A percentile compares a stretch with the other conserved stretches of the same genome.
These are phyloP conservation scores for Pteronotus mesoamericanus DNA, from an alignment of 2,797 vertebrate genomes.

Conservation along the genomic window DNA sequence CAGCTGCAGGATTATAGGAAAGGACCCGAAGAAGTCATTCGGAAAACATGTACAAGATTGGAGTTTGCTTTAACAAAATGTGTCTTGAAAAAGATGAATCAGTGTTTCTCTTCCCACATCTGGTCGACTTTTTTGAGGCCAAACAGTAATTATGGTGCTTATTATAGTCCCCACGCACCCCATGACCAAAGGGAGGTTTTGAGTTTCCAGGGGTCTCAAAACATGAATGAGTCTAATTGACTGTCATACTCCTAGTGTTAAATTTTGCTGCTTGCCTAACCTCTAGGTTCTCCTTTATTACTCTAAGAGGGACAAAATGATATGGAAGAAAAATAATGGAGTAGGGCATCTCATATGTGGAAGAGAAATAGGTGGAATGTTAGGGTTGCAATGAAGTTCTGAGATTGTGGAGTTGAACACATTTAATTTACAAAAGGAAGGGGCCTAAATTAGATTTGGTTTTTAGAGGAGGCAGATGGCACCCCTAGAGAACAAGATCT, in stretches of 20 bases:
- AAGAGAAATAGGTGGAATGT: not conserved
- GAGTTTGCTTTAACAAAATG: not conserved
- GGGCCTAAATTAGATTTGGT: not conserved
- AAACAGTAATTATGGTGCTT: slow-evolving; percentile 65
- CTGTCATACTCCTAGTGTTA: not conserved
- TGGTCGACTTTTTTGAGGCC: slow-evolving; percentile 46
- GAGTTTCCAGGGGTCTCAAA: slow-evolving; percentile 37
- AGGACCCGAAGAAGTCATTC: not conserved
- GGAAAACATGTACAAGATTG: not conserved
- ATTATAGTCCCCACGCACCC: slow-evolving; percentile 35
- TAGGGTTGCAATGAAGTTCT: not conserved
- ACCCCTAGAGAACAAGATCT: not conserved
- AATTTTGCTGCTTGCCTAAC: slow-evolving; percentile 37
- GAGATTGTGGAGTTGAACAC: not conserved
- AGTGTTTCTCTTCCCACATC: slow-evolving; percentile 46
- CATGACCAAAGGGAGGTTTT: slow-evolving; percentile 14
- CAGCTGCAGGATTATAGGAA: not conserved
- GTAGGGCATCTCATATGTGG: not conserved
- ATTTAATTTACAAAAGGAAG: not conserved
- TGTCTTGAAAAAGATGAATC: slow-evolving; percentile 58
- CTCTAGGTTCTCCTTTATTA: slow-evolving; percentile 62
- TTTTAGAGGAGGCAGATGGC: not conserved
- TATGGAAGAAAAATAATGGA: not conserved
- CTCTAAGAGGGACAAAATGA: slow-evolving; percentile 57
- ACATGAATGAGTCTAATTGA: slow-evolving; percentile 61